phyloP scores from a whole-genome alignment of 2,888 invertebrate genomes.

The Seira sanloemensis region DNA sequence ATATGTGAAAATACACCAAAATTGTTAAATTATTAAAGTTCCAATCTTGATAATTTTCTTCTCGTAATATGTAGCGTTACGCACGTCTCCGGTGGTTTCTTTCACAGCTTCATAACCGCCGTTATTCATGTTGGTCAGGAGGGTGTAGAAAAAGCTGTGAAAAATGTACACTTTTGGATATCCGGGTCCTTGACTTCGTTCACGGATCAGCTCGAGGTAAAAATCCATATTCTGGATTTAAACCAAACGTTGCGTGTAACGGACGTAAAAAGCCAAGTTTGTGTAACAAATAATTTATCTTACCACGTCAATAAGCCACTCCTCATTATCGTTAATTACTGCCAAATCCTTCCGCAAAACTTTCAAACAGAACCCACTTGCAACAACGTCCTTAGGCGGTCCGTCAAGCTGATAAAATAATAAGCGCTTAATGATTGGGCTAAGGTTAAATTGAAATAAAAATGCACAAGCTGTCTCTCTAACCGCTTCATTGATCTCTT shows the following conservation, averaged over 20 bases:
- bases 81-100: slow-evolving; percentile 92
- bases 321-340: slow-evolving; percentile 17
- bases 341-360: slow-evolving; percentile 51
- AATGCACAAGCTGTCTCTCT: neutral
- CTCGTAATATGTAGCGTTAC: neutral
- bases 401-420: slow-evolving; percentile 37
- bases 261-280: no score
- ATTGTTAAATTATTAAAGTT: neutral
- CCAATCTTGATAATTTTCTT: neutral
- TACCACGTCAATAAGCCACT: slow-evolving; percentile 64
- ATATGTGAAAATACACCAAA: slow-evolving; percentile 60
- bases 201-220: slow-evolving; percentile 94
- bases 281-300: neutral
- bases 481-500: slow-evolving; percentile 39
- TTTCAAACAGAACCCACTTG: slow-evolving; percentile 34
- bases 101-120: slow-evolving; percentile 82
- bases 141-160: slow-evolving; percentile 96
- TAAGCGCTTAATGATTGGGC: no score
- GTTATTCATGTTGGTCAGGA: slow-evolving; percentile 80
- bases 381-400: slow-evolving; percentile 48
- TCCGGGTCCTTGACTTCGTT: slow-evolving; percentile 82
- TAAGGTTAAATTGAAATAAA: slow-evolving; percentile 7
- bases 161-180: slow-evolving; percentile 89
- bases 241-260: no score
- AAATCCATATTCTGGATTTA: slow-evolving; percentile 94